Percentiles rank a stretch among this genome's conserved stretches.
These are phyloP conservation scores for Coilia nasus DNA, from an alignment of 2,797 vertebrate species.

Conservation along the genomic window DNA sequence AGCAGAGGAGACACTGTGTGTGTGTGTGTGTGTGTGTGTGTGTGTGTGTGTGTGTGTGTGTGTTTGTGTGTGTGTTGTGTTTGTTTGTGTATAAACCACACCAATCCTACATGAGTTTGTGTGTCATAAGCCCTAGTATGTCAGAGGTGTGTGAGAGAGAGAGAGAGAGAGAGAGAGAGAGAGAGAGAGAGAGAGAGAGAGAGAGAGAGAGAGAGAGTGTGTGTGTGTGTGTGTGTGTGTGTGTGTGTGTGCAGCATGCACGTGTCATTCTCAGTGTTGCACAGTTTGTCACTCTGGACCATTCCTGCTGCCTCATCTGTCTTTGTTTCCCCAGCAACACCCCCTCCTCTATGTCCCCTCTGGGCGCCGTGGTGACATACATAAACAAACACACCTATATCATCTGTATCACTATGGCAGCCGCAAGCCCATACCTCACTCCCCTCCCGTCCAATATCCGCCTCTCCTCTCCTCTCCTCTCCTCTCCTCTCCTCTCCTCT, in stretches of 20 bases:
- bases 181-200: too few relatives aligned
- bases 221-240: not conserved
- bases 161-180: too few relatives aligned
- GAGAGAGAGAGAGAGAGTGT: not conserved
- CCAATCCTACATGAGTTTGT: not conserved
- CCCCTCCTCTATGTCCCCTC: not conserved
- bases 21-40: slow-evolving; percentile 6
- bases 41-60: not conserved
- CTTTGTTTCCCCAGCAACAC: slow-evolving; percentile 11
- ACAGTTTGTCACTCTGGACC: not conserved
- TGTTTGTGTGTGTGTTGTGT: slow-evolving; percentile 23
- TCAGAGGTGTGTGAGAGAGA: not conserved
- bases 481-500: slow-evolving; percentile 20
- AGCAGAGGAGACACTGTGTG: not conserved
- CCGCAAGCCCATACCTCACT: slow-evolving; percentile 25
- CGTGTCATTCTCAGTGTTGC: slow-evolving; percentile 41
- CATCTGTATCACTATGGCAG: slow-evolving; percentile 26
- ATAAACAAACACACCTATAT: slow-evolving; percentile 25
- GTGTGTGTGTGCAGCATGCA: slow-evolving; percentile 28
- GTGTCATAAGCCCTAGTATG: not conserved
- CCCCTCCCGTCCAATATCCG: slow-evolving; percentile 30
- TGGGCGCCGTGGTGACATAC: not conserved
- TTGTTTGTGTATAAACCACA: not conserved
- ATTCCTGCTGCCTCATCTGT: not conserved
- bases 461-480: slow-evolving; percentile 28